Base-by-base conservation (phyloP, 2,113 vertebrate species). In the Hystrix brachyura region DNA sequence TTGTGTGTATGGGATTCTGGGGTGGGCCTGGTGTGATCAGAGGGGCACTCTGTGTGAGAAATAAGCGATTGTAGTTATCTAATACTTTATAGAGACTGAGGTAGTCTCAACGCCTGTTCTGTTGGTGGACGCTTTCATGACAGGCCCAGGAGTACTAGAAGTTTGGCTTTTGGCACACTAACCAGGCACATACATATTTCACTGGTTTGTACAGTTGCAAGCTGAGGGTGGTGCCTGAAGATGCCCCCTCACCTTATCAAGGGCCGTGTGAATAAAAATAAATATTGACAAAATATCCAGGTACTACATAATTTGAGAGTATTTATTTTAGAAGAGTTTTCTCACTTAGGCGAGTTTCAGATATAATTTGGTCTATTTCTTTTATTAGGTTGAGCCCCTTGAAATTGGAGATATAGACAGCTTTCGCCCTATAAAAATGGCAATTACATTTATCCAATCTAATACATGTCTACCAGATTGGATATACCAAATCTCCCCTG, bases 401-500 rank as follows among this genome's bases (percentile, higher is more conserved):
- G 72, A 92, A 93, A 78, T 80, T 82, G 23, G 43, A 96, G 53
- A 34, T 62, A 21, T 0, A 62, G 65, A 29, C 6, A 84, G 34
- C 19, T 51, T 95, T 81, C 87, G 23, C 78, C 21, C 57, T 94
- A 53, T 72, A 91, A 82, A 96, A 72, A 74, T 57, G 51, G 67
- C 59, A 57, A 0, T 82, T 94, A 95, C 32, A 27, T 94, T 82
- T 94, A 62, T 89, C 25, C n/a, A 59, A 25, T 51, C 62, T 62
- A 27, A 14, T 64, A 59, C 5, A 0, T 53, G 79, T n/a, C 32
- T 53, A 38, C 57, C 51, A 90, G n/a, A 53, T 38, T 90, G 32
- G 81, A n/a, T n/a, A 11, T 21, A 11, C 27, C 27, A 64, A 88
- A 43, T 94, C 81, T 81, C n/a, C 27, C 32, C 59, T 18, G 18